Base-by-base conservation (phyloP, 2,888 invertebrate species). In the Cacoxenus indagator region DNA sequence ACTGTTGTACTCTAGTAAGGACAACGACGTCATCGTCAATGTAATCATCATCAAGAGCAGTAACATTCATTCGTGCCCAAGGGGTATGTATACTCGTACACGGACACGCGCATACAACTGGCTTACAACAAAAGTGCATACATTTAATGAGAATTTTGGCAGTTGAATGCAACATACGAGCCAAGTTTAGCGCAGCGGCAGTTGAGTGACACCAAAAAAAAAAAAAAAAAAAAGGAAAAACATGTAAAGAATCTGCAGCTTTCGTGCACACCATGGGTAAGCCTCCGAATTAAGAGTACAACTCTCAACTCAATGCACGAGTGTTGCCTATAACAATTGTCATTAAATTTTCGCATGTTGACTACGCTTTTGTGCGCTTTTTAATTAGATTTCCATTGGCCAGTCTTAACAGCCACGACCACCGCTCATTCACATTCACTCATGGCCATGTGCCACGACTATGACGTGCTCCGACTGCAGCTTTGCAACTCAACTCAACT, bases 141-240 rank as follows among this genome's bases (percentile, higher is more conserved):
- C 85, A 85, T 85, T 85, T 83, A 85, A 85, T 85, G 85, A 82
- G 78, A 71, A 84, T 85, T 85, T 85, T 85, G 85, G 85, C 85
- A 85, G 69, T 76, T 72, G 73, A 78, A 77, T 78, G 77, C 81
- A 82, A 76, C 75, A 74, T 70, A 62, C 71, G 76, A 68, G 70
- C 68, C 74, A 74, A 65, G 67, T 67, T 55, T 29, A 51, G 24
- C 24, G 29, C n/a, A n/a, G n/a, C n/a, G n/a, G n/a, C n/a, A n/a
- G n/a, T n/a, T n/a, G n/a, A n/a, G n/a, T 43, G 45, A 43, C 11
- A 43, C n/a, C 11, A 43, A 43, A 9, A 43, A 43, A 4, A 43
- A 43, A 43, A 43, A 3, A 43, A 8, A 43, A 43, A 43, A 43
- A 43, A n/a, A n/a, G n/a, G n/a, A n/a, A n/a, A n/a, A n/a, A n/a